Evolutionary conservation across 92 coral and sea anemone species (phyloP).

Genomic region (Galaxea fascicularis): DNA sequence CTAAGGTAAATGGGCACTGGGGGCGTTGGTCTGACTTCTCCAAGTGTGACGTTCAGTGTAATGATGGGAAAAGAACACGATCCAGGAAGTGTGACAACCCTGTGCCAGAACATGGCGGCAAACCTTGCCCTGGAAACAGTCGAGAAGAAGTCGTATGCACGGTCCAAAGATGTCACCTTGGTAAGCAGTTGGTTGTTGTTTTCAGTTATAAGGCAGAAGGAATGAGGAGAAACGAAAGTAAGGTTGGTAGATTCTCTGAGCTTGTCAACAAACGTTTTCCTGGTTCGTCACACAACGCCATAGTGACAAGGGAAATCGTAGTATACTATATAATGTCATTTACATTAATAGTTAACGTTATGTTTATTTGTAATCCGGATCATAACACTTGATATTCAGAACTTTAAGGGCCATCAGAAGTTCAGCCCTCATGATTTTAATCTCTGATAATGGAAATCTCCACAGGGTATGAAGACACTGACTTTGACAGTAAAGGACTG

Average conservation of each 20-base stretch:
- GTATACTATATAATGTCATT: too few relatives aligned
- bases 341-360: too few relatives aligned
- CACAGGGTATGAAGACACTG: slow-evolving; percentile 66
- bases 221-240: too few relatives aligned
- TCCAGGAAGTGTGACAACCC: slow-evolving; percentile 81
- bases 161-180: slow-evolving; percentile 70
- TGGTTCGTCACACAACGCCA: too few relatives aligned
- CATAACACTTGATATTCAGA: too few relatives aligned
- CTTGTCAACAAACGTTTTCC: too few relatives aligned
- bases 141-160: slow-evolving; percentile 54
- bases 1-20: slow-evolving; percentile 85
- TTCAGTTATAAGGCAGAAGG: too few relatives aligned
- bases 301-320: too few relatives aligned
- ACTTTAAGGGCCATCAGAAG: not conserved
- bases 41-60: slow-evolving; percentile 67
- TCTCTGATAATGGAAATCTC: not conserved
- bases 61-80: slow-evolving; percentile 77
- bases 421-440: not conserved
- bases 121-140: slow-evolving; percentile 66
- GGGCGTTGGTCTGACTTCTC: slow-evolving; percentile 81
- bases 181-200: slow-evolving; percentile 35
- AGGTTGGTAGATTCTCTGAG: too few relatives aligned
- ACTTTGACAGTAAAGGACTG: slow-evolving; percentile 48
- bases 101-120: slow-evolving; percentile 78
- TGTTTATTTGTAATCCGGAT: too few relatives aligned